phyloP scores from a whole-genome alignment of 2,797 vertebrate genomes.

The Varecia variegata region DNA sequence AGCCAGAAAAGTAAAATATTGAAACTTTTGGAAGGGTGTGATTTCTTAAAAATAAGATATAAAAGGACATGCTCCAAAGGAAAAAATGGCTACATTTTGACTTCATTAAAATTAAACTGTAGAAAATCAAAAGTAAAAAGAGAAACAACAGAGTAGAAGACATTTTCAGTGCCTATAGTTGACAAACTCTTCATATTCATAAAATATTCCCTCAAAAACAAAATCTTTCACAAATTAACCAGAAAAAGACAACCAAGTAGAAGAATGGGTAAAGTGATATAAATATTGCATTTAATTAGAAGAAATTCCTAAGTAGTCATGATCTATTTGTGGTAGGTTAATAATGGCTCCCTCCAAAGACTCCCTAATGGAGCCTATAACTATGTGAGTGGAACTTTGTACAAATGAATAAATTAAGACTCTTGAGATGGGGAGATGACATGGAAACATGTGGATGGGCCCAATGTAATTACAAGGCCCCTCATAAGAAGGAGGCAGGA shows the following conservation, averaged over 20 bases:
- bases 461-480: background rate
- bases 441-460: background rate
- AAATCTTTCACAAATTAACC: background rate
- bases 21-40: background rate
- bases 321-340: background rate
- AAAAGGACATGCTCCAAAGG: background rate
- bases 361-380: background rate
- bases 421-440: background rate
- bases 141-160: background rate
- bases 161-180: background rate
- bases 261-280: background rate
- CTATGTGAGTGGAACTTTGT: background rate
- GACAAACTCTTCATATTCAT: background rate
- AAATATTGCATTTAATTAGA: background rate
- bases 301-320: background rate
- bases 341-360: background rate
- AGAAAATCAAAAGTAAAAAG: background rate
- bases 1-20: background rate
- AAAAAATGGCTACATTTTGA: background rate
- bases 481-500: background rate
- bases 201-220: background rate
- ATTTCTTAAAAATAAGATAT: background rate
- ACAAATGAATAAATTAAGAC: background rate
- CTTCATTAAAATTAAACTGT: background rate
- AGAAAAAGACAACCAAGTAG: background rate